A percentile compares a stretch with the other conserved stretches of the same genome.
phyloP scores from a whole-genome alignment of 2,888 invertebrate genomes.

The Pegoplata infirma region DNA sequence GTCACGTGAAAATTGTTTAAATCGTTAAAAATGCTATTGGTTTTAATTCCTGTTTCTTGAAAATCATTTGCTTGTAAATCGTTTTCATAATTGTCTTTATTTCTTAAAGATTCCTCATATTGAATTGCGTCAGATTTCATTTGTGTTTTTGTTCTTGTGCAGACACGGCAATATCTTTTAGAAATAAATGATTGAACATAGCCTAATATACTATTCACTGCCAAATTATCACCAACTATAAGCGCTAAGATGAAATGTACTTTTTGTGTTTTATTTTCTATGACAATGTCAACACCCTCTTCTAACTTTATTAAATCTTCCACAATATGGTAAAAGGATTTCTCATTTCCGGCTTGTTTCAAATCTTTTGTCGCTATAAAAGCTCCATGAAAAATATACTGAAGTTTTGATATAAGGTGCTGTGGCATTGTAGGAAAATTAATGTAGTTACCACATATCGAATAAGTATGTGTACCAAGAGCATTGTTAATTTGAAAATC shows the following conservation, averaged over 20 bases:
- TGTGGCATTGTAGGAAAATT: slow-evolving; percentile 57
- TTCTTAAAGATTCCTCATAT: slow-evolving; percentile 4
- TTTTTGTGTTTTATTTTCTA: not conserved
- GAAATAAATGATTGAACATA: slow-evolving; percentile 26
- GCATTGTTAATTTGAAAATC: slow-evolving; percentile 44
- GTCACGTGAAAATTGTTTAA: slow-evolving; percentile 60
- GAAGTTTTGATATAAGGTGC: slow-evolving; percentile 55
- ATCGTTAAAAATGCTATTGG: slow-evolving; percentile 50
- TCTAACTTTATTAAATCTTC: slow-evolving; percentile 56
- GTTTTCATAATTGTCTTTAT: not conserved
- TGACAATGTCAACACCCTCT: slow-evolving; percentile 7
- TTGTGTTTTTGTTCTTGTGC: too few species aligned
- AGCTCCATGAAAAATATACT: slow-evolving; percentile 55
- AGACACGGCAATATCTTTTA: slow-evolving; percentile 4
- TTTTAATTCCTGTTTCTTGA: slow-evolving; percentile 38
- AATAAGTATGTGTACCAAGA: slow-evolving; percentile 34
- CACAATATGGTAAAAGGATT: slow-evolving; percentile 50
- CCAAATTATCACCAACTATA: slow-evolving; percentile 10
- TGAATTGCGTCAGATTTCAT: not conserved
- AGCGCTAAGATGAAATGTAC: not conserved
- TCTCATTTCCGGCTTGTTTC: slow-evolving; percentile 59
- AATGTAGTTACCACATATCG: slow-evolving; percentile 24
- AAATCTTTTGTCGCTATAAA: slow-evolving; percentile 56
- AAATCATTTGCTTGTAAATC: not conserved
- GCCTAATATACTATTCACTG: slow-evolving; percentile 16